Conservation (phyloP, 2,888 invertebrate genomes). For the Stenoptilia bipunctidactyla region DNA sequence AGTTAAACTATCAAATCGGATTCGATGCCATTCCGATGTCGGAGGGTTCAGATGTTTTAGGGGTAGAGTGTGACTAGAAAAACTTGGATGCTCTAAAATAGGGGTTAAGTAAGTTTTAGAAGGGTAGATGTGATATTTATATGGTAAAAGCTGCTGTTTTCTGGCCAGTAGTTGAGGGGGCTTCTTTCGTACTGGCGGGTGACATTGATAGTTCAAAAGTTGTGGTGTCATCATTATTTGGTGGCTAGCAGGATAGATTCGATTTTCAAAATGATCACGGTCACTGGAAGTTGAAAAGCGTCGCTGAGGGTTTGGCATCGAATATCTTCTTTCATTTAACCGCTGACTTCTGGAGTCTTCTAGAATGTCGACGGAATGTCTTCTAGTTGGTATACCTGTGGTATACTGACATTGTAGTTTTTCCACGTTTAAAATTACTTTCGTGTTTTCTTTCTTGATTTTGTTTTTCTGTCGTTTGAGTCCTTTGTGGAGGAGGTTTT, state of each 20-base stretch:
- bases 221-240: too few relatives aligned
- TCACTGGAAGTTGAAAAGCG: not conserved
- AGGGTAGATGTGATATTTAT: too few relatives aligned
- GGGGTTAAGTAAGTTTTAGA: not conserved
- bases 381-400: not conserved
- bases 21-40: not conserved
- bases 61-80: not conserved
- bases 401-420: not conserved
- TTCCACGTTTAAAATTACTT: not conserved
- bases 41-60: not conserved
- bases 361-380: not conserved
- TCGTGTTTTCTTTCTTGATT: not conserved
- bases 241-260: too few relatives aligned
- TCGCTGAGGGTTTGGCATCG: not conserved
- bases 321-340: not conserved
- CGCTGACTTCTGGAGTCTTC: not conserved
- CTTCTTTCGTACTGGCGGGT: too few relatives aligned
- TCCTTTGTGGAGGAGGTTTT: not conserved
- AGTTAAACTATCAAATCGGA: not conserved
- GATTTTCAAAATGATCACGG: not conserved
- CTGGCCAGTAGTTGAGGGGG: too few relatives aligned
- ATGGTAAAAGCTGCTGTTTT: too few relatives aligned
- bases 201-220: too few relatives aligned
- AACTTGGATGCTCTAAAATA: not conserved
- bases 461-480: not conserved